Evolutionary conservation across 1,140 invertebrate species (phyloP), one percentile per base, ranked within the genome.

Genomic region (Bombus superbus): DNA sequence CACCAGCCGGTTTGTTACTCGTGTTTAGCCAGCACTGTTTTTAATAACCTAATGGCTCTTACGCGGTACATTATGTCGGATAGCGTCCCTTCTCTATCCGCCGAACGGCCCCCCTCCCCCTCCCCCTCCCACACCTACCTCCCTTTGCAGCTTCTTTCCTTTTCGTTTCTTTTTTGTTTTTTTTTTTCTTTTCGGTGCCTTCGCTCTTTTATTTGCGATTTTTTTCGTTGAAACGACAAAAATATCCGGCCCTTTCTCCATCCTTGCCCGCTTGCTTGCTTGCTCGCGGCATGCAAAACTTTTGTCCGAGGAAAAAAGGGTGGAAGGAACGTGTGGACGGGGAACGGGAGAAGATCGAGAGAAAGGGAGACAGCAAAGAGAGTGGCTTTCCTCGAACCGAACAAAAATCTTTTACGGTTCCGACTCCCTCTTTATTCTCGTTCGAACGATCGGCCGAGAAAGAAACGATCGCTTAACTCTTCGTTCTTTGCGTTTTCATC

Each of bases 11-110:
- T 85, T 89, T 85, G 88, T 92, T 94, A 91, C 88, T 89, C 91
- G 90, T 88, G 89, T 91, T 90, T 91, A 91, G 87, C 86, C 88
- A 88, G 88, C 86, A 88, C 91, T 93, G 91, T 94, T 95, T 94
- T 95, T 95, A 95, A 95, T 95, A 94, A 95, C 93, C 93, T 94
- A 95, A 94, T 95, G 94, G 94, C 93, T 95, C 93, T 94, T 92
- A 93, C 91, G 89, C 91, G 91, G 90, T 88, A 92, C 91, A 92
- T 92, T 92, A 94, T 91, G 90, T 89, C 85, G 86, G 77, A 15
- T 68, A 53, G 78, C 81, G 74, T 90, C 88, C 84, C 84, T 77
- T 85, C 86, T 83, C 87, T 76, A 88, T 83, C 87, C 81, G 40
- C 2, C n/a, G 9, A 64, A 76, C 57, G 44, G 5, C 22, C 5